Percentiles rank a stretch among this genome's conserved stretches.
These are phyloP conservation scores for Drosophila kanapiae DNA, from an alignment of 1,140 invertebrate species.

Conservation along the genomic window DNA sequence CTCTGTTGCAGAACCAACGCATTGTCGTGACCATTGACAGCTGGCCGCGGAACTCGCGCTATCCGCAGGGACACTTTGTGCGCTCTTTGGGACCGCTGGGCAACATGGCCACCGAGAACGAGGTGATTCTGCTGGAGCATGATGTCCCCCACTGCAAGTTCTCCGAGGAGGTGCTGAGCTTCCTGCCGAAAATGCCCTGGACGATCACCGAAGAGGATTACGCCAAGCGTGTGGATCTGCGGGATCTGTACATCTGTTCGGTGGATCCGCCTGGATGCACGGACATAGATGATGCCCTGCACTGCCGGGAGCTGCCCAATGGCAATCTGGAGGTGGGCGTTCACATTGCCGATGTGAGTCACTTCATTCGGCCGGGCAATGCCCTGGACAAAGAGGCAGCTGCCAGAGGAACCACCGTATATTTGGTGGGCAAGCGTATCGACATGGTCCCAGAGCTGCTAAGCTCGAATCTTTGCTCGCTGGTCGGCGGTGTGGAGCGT, in stretches of 20 bases:
- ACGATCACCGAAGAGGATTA: constrained; percentile 93
- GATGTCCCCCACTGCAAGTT: constrained; percentile 98
- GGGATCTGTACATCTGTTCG: constrained; percentile 95
- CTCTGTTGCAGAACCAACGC: constrained; percentile 92
- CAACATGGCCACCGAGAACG: constrained; percentile 97
- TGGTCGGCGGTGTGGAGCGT: constrained; percentile 93
- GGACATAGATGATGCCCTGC: constrained; percentile 99
- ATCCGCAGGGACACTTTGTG: constrained; percentile 94
- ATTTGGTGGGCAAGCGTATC: constrained; percentile 95
- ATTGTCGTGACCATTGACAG: constrained; percentile 97
- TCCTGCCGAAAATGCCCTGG: constrained; percentile 96
- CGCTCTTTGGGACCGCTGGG: constrained; percentile 92
- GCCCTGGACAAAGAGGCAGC: constrained; percentile 96
- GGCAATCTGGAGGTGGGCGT: constrained; percentile 96
- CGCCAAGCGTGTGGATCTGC: constrained; percentile 92
- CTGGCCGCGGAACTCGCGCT: constrained; percentile 94
- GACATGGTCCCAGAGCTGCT: constrained; percentile 96
- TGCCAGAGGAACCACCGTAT: constrained; percentile 94
- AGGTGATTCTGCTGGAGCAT: constrained; percentile 97
- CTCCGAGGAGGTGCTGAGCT: constrained; percentile 96
- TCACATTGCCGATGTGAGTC: constrained; percentile 97
- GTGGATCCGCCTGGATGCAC: constrained; percentile 99
- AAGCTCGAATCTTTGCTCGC: constrained; percentile 96
- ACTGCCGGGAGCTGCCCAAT: constrained; percentile 92
- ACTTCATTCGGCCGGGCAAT: constrained; percentile 95